Percentiles rank a stretch among this genome's conserved stretches.
Conservation (phyloP, 2,113 vertebrate species). For the Shinisaurus crocodilurus region DNA sequence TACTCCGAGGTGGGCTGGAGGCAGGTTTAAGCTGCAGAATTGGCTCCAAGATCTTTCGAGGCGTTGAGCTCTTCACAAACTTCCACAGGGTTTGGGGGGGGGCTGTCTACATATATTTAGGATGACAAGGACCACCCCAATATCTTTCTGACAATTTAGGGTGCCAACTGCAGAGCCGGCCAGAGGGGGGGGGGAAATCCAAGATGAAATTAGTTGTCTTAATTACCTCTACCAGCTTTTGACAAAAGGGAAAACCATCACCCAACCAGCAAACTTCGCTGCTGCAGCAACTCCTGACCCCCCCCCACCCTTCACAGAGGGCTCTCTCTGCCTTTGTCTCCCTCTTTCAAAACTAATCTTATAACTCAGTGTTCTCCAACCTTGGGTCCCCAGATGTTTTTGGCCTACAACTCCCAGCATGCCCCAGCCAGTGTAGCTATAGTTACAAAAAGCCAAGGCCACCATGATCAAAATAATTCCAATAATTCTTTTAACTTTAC, state of each 20-base stretch:
- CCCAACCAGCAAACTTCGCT: not conserved
- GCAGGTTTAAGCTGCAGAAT: not conserved
- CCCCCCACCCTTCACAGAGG: not conserved
- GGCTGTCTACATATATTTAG: conserved; percentile 9
- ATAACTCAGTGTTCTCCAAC: too few relatives aligned
- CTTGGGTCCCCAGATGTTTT: too few relatives aligned
- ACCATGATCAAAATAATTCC: too few relatives aligned
- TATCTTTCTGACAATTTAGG: conserved; percentile 26
- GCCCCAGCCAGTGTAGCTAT: too few relatives aligned
- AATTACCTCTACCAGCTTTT: not conserved
- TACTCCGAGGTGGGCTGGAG: conserved; percentile 25
- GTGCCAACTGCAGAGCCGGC: not conserved
- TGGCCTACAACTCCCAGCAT: too few relatives aligned
- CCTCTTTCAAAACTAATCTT: not conserved
- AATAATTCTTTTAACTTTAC: too few relatives aligned
- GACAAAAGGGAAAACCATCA: not conserved
- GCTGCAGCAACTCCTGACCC: not conserved
- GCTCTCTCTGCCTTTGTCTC: not conserved
- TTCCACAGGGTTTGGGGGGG: not conserved
- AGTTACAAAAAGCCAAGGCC: too few relatives aligned
- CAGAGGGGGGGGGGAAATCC: not conserved
- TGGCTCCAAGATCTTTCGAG: conserved; percentile 18
- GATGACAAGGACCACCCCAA: conserved; percentile 18
- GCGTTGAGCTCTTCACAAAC: conserved; percentile 23
- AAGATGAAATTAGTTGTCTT: not conserved